phyloP scores from a whole-genome alignment of 2,113 vertebrate genomes.

The Neofelis nebulosa region DNA sequence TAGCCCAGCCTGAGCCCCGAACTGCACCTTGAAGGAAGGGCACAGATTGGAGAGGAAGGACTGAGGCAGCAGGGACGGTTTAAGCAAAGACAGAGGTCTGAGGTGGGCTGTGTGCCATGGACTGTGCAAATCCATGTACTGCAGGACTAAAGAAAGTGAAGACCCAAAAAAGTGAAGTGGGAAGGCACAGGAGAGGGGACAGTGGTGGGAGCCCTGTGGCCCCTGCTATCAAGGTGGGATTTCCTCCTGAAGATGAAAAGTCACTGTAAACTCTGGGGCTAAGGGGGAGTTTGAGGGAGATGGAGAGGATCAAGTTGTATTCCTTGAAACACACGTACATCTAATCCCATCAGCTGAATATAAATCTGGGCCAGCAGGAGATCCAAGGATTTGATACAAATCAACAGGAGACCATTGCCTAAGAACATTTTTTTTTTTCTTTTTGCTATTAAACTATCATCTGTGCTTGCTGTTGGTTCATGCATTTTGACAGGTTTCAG shows the following conservation, averaged over 20 bases:
- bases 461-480: not conserved
- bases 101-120: not conserved
- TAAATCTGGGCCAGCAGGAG: not conserved
- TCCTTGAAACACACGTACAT: not conserved
- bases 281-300: not conserved
- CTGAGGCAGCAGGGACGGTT: not conserved
- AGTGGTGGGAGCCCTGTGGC: not conserved
- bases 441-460: not conserved
- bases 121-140: not conserved
- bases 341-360: not conserved
- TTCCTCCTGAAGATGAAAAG: not conserved
- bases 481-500: not conserved
- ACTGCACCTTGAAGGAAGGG: not conserved
- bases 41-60: no score
- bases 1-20: not conserved
- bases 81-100: not conserved
- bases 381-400: not conserved
- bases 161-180: not conserved
- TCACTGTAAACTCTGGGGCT: not conserved
- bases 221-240: not conserved
- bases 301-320: not conserved
- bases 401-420: not conserved
- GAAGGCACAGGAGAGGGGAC: not conserved
- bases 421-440: not conserved
- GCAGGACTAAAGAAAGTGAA: not conserved